A percentile compares a stretch with the other conserved stretches of the same genome.
phyloP scores from a whole-genome alignment of 2,113 vertebrate genomes.

The Crotalus viridis region DNA sequence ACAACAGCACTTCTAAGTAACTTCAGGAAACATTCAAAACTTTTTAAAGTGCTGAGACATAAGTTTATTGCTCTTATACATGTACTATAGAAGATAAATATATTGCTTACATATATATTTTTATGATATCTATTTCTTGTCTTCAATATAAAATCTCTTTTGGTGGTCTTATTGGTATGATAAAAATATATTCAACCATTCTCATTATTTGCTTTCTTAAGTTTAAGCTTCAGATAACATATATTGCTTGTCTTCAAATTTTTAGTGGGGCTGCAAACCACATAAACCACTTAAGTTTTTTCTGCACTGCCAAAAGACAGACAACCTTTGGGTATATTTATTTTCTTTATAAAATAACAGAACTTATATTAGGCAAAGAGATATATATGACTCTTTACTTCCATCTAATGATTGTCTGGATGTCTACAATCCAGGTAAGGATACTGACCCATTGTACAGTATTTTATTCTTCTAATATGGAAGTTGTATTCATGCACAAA shows the following conservation, averaged over 20 bases:
- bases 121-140: conserved; percentile 40
- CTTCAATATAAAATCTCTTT: conserved; percentile 21
- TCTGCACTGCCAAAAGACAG: not conserved
- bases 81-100: conserved; percentile 35
- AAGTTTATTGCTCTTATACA: conserved; percentile 52
- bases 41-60: conserved; percentile 32
- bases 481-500: not conserved
- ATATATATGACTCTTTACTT: not conserved
- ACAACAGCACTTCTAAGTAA: conserved; percentile 48
- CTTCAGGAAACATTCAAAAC: conserved; percentile 19
- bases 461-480: not conserved
- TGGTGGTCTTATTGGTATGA: conserved; percentile 21
- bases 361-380: not conserved
- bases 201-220: conserved; percentile 37
- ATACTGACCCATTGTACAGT: not conserved
- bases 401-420: not conserved
- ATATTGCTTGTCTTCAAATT: not conserved
- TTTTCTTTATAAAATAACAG: conserved; percentile 17
- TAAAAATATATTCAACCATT: conserved; percentile 22
- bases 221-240: conserved; percentile 27
- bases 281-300: not conserved
- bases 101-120: conserved; percentile 4
- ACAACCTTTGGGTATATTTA: conserved; percentile 3
- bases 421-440: not conserved
- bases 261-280: conserved; percentile 18